A percentile compares a stretch with the other conserved stretches of the same genome.
phyloP scores from a whole-genome alignment of 2,113 vertebrate genomes.

The Microcebus jonahi region DNA sequence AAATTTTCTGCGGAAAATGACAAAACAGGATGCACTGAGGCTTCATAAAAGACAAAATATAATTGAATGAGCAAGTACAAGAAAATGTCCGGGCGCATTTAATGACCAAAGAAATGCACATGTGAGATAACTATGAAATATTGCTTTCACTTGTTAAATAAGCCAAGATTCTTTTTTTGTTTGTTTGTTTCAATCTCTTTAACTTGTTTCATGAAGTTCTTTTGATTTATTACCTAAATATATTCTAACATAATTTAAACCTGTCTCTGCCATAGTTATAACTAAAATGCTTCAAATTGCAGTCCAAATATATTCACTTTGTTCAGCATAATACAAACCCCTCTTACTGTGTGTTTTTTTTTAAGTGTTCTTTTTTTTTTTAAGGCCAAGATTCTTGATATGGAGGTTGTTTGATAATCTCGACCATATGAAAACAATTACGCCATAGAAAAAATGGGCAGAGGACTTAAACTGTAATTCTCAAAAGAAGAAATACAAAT shows the following conservation, averaged over 20 bases:
- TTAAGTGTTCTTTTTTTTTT: no score
- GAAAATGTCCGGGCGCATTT: background rate
- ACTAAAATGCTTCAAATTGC: background rate
- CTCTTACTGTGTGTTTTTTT: background rate
- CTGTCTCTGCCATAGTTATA: background rate
- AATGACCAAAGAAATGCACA: conserved; percentile 23
- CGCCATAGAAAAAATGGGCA: background rate
- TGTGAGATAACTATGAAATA: background rate
- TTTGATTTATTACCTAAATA: background rate
- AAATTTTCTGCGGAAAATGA: conserved; percentile 42
- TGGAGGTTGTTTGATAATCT: background rate
- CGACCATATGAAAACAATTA: background rate
- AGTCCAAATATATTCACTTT: background rate
- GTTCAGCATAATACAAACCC: background rate
- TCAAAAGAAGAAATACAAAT: background rate
- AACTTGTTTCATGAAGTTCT: background rate
- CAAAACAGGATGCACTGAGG: conserved; percentile 7
- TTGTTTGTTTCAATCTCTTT: conserved; percentile 6
- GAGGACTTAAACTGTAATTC: background rate
- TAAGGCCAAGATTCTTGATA: background rate
- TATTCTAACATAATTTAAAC: background rate
- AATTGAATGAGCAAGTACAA: background rate
- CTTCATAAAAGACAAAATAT: background rate
- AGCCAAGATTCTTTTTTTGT: background rate
- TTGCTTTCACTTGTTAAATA: background rate